Evolutionary conservation across 1,140 invertebrate genomes (phyloP), one percentile per base, ranked within the genome.

Genomic region (Mya arenaria): DNA sequence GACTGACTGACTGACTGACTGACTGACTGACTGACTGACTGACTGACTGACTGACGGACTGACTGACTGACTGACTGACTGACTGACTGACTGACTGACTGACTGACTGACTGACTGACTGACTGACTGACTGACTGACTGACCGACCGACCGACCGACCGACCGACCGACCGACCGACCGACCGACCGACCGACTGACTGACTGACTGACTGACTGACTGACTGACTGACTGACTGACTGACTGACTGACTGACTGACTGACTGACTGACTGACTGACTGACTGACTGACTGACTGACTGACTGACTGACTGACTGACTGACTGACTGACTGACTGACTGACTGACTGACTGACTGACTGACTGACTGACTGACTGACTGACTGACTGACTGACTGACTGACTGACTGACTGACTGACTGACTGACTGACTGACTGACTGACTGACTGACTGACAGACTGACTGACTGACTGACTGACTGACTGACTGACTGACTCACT

Each of bases 241-340:
- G n/a, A n/a, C n/a, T n/a, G n/a, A n/a, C n/a, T n/a, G n/a, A n/a
- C n/a, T n/a, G n/a, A n/a, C n/a, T n/a, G n/a, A n/a, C n/a, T n/a
- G n/a, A n/a, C n/a, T n/a, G n/a, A n/a, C n/a, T n/a, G n/a, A n/a
- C n/a, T n/a, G n/a, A n/a, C n/a, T n/a, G n/a, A n/a, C n/a, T n/a
- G n/a, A n/a, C n/a, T n/a, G n/a, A n/a, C n/a, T n/a, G n/a, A n/a
- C n/a, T n/a, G n/a, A n/a, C n/a, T n/a, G n/a, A n/a, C n/a, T n/a
- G n/a, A n/a, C 62, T 65, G 6, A 65, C 62, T 65, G 4, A 65
- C 62, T 65, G 6, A 65, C 62, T 65, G 6, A 65, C 34, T 34
- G 6, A 65, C 62, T 37, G 15, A 34, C 62, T 65, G 6, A 65
- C 62, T 65, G 6, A 65, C 62, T 37, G 6, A 65, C 28, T 34